phyloP scores from a whole-genome alignment of 2,113 vertebrate species.

The Macaca nemestrina region DNA sequence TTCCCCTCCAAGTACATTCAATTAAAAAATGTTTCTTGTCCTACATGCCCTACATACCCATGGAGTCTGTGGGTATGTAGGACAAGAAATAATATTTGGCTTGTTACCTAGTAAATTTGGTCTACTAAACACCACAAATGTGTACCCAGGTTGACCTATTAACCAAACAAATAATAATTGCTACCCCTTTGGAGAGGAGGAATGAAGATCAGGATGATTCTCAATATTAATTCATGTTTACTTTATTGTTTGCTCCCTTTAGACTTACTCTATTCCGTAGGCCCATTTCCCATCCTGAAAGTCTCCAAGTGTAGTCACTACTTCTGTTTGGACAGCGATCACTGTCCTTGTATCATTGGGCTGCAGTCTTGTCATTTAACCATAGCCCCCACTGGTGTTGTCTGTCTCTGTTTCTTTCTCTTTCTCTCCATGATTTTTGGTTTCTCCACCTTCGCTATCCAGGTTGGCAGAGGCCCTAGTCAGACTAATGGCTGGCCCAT shows the following conservation, averaged over 20 bases:
- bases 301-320: neutral
- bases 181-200: neutral
- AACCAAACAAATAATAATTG: neutral
- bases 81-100: neutral
- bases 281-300: neutral
- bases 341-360: neutral
- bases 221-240: neutral
- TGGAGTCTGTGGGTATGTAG: neutral
- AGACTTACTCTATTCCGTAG: neutral
- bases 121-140: neutral
- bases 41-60: too few relatives aligned
- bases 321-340: neutral
- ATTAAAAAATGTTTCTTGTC: neutral
- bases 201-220: neutral
- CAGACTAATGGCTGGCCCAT: neutral
- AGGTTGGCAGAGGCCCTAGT: neutral
- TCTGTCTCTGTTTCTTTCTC: neutral
- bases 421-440: neutral
- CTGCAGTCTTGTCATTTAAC: neutral
- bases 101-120: conserved; percentile 11
- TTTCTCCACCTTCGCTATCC: neutral
- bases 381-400: too few relatives aligned
- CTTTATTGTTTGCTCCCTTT: neutral
- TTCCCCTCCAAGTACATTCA: neutral
- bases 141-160: neutral